These are phyloP conservation scores for Ophioninae sp. DNA, from an alignment of 2,888 invertebrate genomes.

Conservation along the genomic window DNA sequence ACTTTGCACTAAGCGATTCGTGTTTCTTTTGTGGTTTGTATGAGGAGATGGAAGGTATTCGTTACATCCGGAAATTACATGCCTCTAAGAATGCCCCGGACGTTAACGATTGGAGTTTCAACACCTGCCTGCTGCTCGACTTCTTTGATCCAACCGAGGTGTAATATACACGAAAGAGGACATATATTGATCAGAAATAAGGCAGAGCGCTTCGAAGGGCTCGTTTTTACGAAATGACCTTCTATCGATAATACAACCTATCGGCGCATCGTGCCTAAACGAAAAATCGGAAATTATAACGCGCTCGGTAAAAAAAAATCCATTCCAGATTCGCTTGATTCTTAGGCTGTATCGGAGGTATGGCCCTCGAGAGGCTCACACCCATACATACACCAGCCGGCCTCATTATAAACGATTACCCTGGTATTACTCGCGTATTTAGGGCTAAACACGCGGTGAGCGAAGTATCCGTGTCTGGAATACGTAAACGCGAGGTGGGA, in stretches of 20 bases:
- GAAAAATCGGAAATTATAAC: constrained; percentile 51
- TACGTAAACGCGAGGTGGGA: constrained; percentile 62
- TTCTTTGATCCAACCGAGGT: background rate
- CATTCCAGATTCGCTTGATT: constrained; percentile 29
- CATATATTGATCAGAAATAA: constrained; percentile 34
- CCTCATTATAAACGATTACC: constrained; percentile 76
- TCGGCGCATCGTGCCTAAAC: constrained; percentile 48
- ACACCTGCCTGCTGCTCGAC: constrained; percentile 61
- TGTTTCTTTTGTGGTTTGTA: background rate
- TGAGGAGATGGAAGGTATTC: constrained; percentile 50
- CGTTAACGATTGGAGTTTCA: constrained; percentile 61
- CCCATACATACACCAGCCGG: constrained; percentile 47
- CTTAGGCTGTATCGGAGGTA: constrained; percentile 21
- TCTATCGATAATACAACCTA: constrained; percentile 54
- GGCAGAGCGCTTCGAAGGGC: constrained; percentile 4
- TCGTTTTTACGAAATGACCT: constrained; percentile 45
- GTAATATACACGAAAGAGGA: constrained; percentile 9
- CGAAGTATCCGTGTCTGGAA: constrained; percentile 71
- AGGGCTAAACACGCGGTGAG: constrained; percentile 73
- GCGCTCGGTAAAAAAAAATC: constrained; percentile 45
- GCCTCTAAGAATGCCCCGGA: constrained; percentile 17
- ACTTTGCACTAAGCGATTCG: constrained; percentile 34
- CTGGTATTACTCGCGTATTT: constrained; percentile 75
- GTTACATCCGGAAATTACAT: constrained; percentile 62
- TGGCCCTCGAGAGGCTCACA: background rate